These are phyloP conservation scores for Saimiri boliviensis DNA, from an alignment of 2,113 vertebrate species.

Conservation along the genomic window DNA sequence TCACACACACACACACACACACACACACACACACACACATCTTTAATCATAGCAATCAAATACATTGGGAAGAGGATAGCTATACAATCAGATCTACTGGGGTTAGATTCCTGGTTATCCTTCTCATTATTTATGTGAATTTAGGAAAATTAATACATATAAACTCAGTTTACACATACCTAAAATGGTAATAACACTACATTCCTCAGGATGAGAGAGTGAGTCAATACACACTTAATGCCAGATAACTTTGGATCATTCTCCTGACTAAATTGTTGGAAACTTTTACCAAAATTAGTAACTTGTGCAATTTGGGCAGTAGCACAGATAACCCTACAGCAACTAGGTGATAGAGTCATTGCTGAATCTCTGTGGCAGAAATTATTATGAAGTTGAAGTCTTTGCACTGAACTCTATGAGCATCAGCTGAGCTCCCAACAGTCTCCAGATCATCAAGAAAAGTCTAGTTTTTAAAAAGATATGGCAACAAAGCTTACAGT, in stretches of 20 bases:
- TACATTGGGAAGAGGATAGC: not conserved
- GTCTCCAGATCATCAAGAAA: not conserved
- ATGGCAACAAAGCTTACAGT: not conserved
- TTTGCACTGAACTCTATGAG: not conserved
- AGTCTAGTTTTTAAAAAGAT: not conserved
- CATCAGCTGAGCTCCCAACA: not conserved
- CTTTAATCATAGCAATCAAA: not conserved
- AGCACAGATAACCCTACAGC: not conserved
- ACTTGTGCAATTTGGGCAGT: not conserved
- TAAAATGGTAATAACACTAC: not conserved
- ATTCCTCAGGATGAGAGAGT: not conserved
- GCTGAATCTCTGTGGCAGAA: not conserved
- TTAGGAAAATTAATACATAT: not conserved
- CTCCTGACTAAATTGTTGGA: not conserved
- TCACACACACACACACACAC: not conserved
- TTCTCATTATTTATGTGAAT: not conserved
- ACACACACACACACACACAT: not conserved
- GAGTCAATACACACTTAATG: not conserved
- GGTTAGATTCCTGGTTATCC: not conserved
- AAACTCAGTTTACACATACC: not conserved
- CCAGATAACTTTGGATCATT: not conserved
- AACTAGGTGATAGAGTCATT: rapidly evolving
- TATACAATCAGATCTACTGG: not conserved
- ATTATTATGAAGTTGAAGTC: not conserved
- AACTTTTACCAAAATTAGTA: not conserved